phyloP scores from a whole-genome alignment of 2,113 vertebrate genomes.

The Hydrolagus affinis region DNA sequence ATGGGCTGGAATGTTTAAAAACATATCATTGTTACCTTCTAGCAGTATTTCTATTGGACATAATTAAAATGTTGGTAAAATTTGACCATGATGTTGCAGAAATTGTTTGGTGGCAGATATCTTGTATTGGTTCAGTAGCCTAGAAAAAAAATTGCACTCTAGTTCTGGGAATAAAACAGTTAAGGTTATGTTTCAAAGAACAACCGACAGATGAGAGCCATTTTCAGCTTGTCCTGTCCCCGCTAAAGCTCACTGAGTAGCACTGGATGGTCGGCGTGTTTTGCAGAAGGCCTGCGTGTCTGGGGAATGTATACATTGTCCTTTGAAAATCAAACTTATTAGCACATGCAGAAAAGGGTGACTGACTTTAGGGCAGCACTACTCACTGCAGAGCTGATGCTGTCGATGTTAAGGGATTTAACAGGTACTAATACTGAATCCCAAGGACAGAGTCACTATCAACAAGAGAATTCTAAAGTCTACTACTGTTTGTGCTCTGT shows the following conservation, averaged over 20 bases:
- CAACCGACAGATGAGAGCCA: constrained; percentile 66
- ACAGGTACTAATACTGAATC: constrained; percentile 37
- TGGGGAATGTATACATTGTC: constrained; percentile 71
- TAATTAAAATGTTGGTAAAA: neutral
- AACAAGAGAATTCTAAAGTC: constrained; percentile 3
- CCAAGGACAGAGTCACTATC: constrained; percentile 15
- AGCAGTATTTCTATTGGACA: neutral
- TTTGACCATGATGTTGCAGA: neutral
- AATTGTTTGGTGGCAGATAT: neutral
- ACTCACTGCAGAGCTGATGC: constrained; percentile 40
- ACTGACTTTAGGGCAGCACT: constrained; percentile 60
- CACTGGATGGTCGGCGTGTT: constrained; percentile 64
- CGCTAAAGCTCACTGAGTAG: constrained; percentile 64
- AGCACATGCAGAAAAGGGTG: constrained; percentile 69
- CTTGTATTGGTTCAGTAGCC: neutral
- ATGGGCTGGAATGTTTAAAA: neutral
- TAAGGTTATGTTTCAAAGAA: constrained; percentile 49
- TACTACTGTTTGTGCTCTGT: neutral
- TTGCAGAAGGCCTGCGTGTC: constrained; percentile 64
- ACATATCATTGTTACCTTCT: neutral
- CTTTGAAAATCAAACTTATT: constrained; percentile 71
- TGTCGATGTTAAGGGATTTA: constrained; percentile 50
- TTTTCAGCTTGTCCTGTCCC: constrained; percentile 67
- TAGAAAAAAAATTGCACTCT: neutral
- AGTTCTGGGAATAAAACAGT: constrained; percentile 48